Base-by-base conservation (phyloP, 2,113 vertebrate species). In the Oostethus manadensis region DNA sequence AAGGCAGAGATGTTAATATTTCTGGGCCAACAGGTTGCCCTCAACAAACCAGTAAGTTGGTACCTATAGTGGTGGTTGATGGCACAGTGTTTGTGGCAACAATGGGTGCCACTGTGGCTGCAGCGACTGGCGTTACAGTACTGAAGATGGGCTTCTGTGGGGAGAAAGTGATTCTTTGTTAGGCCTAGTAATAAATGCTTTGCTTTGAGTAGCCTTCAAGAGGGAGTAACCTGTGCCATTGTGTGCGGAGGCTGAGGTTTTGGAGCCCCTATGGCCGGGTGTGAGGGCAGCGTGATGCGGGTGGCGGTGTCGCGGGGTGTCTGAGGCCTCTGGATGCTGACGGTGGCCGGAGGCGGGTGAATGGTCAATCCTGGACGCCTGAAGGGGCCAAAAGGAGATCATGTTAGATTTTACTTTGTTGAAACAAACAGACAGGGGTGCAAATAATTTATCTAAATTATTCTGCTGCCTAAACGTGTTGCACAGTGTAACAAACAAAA, bases 31-130 rank as follows among this genome's bases (percentile, higher is more conserved):
- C 16, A 45, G 9, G 14, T 1, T 2, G 4, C 8, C 10, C 11
- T 51, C 23, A 11, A 18, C 8, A 10, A 4, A 13, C 16, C 8
- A 40, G 21, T 66, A 33, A 21, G 2, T 4, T 0, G 17, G 8
- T 83, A 97, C 96, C 94, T 48, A 96, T 92, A 29, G 96, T 90
- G 45, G 94, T 95, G 29, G 93, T 93, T 56, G 94, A 93, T 62
- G 97, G 91, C 68, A 95, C 91, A 10, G 94, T 97, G 83, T 98
- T 99, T 0, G 94, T 96, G 72, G 96, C 93, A 80, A 98, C 87
- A 80, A 99, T 96, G 21, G 97, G 97, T 54, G 96, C 96, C 80
- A 98, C 97, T 3, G 97, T 99, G 61, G 97, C 97, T 46, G 97
- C 97, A 66, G 93, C 96, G 55, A 98, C 94, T 8, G 97, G 96